Percentiles rank a stretch among this genome's conserved stretches.
phyloP scores from a whole-genome alignment of 2,888 invertebrate genomes.

The Drosophila falleni region DNA sequence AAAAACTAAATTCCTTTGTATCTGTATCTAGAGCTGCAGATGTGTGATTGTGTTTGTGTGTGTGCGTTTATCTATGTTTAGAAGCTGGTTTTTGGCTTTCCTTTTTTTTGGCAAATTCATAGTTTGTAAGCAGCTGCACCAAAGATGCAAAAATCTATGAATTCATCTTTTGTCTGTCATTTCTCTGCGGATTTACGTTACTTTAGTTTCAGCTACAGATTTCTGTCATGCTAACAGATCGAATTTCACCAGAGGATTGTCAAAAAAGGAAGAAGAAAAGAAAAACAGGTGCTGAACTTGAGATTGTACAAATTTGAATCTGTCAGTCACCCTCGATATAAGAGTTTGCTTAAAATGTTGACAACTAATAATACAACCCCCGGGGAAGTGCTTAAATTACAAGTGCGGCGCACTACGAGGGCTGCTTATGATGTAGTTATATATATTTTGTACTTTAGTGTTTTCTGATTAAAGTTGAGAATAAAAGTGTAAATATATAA shows the following conservation, averaged over 20 bases:
- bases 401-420: slow-evolving; percentile 45
- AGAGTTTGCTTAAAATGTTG: slow-evolving; percentile 51
- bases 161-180: slow-evolving; percentile 43
- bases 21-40: slow-evolving; percentile 28
- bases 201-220: slow-evolving; percentile 44
- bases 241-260: slow-evolving; percentile 50
- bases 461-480: too few relatives aligned
- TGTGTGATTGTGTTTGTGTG: slow-evolving; percentile 13
- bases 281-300: slow-evolving; percentile 45
- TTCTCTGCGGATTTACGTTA: slow-evolving; percentile 46
- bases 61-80: slow-evolving; percentile 22
- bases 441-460: too few relatives aligned
- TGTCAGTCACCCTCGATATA: slow-evolving; percentile 38
- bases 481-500: too few relatives aligned
- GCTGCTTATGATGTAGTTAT: not conserved
- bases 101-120: slow-evolving; percentile 36
- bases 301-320: slow-evolving; percentile 18
- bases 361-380: slow-evolving; percentile 63
- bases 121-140: slow-evolving; percentile 20
- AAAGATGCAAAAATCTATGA: slow-evolving; percentile 49
- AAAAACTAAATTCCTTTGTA: slow-evolving; percentile 54
- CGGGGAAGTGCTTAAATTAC: slow-evolving; percentile 45
- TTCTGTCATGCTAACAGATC: slow-evolving; percentile 44
- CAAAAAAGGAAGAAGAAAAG: slow-evolving; percentile 6
- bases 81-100: slow-evolving; percentile 42